These are phyloP conservation scores for Campoletis sonorensis DNA, from an alignment of 1,140 invertebrate genomes.

Conservation along the genomic window DNA sequence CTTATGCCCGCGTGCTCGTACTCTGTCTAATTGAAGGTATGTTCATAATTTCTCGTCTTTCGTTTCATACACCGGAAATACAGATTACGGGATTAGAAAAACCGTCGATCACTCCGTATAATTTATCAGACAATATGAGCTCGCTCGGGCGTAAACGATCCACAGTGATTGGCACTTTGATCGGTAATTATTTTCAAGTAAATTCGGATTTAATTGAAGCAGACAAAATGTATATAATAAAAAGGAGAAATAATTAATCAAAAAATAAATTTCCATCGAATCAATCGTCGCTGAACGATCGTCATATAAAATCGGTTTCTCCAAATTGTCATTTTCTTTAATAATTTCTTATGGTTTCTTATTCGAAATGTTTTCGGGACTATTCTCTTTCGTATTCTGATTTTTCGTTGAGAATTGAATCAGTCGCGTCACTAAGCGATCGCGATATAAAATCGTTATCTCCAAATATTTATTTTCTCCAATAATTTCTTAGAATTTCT, in stretches of 20 bases:
- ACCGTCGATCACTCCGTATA: conserved; percentile 34
- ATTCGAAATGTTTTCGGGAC: too few species aligned
- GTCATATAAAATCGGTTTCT: background rate
- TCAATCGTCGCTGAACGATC: too few species aligned
- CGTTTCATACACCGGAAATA: conserved; percentile 32
- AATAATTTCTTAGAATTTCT: too few species aligned
- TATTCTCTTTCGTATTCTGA: too few species aligned
- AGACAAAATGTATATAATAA: background rate
- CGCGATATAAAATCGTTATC: background rate
- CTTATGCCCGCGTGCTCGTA: conserved; percentile 26
- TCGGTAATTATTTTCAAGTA: conserved; percentile 5
- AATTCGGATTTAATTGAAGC: background rate
- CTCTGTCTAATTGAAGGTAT: conserved; percentile 39
- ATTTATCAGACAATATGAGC: background rate
- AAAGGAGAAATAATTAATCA: background rate
- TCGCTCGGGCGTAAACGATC: background rate
- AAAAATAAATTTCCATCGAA: background rate
- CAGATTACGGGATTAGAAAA: conserved; percentile 41
- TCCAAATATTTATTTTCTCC: background rate
- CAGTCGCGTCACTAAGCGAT: too few species aligned
- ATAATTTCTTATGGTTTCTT: background rate
- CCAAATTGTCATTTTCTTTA: background rate
- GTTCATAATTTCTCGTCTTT: conserved; percentile 38
- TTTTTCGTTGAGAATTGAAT: too few species aligned
- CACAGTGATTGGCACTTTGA: conserved; percentile 23